phyloP scores from a whole-genome alignment of 2,113 vertebrate genomes.

The Aegithalos caudatus region DNA sequence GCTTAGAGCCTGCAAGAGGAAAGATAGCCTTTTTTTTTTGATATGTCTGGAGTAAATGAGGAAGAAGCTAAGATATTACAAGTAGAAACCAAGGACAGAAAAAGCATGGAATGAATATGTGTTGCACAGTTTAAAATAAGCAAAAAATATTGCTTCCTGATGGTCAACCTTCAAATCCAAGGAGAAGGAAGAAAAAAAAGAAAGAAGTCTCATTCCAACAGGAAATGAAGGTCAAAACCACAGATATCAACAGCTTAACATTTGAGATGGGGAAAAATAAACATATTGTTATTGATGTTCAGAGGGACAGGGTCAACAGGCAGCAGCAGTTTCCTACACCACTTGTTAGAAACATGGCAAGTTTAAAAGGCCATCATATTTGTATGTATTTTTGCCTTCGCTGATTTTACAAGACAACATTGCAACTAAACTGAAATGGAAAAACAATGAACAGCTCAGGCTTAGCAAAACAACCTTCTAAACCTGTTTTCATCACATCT shows the following conservation, averaged over 20 bases:
- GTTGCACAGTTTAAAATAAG: not conserved
- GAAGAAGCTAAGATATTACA: not conserved
- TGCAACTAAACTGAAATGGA: not conserved
- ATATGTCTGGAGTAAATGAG: not conserved
- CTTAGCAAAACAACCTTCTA: not conserved
- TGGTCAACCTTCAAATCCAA: not conserved
- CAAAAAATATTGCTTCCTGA: not conserved
- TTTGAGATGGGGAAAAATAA: not conserved
- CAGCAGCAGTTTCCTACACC: not conserved
- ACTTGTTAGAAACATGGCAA: not conserved
- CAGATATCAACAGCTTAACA: not conserved
- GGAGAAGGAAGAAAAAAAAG: not conserved
- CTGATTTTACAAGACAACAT: not conserved
- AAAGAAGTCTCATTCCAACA: not conserved
- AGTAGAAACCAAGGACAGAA: not conserved
- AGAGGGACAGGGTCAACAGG: not conserved
- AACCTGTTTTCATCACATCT: not conserved
- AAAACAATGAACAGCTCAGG: not conserved
- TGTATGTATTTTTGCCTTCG: not conserved
- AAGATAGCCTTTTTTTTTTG: not conserved
- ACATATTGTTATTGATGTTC: not conserved
- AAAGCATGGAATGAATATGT: not conserved
- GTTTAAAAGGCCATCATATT: not conserved
- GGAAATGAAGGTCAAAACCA: not conserved
- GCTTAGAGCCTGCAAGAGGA: not conserved